These are phyloP conservation scores for Podarcis raffonei DNA, from an alignment of 2,113 vertebrate genomes.

Conservation along the genomic window DNA sequence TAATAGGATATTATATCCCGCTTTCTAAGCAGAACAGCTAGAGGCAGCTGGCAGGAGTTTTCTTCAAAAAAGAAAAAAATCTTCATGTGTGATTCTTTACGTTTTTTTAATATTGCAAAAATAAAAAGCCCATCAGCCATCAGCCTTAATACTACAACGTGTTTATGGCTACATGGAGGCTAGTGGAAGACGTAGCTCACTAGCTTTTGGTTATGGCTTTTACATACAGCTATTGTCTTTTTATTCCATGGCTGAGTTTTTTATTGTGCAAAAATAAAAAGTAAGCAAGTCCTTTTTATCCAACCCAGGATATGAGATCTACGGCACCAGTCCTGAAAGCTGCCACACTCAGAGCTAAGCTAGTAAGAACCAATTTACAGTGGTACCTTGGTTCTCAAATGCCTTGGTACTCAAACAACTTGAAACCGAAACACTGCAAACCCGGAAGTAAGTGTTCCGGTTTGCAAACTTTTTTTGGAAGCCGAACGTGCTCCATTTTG, in stretches of 20 bases:
- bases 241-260: neutral
- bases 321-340: neutral
- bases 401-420: too few relatives aligned
- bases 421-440: too few relatives aligned
- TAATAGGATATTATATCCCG: neutral
- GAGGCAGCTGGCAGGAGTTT: neutral
- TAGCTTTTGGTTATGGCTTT: neutral
- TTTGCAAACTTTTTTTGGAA: too few relatives aligned
- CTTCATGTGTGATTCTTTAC: neutral
- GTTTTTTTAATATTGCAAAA: neutral
- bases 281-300: neutral
- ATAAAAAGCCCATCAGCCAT: neutral
- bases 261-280: neutral
- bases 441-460: too few relatives aligned
- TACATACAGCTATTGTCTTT: neutral
- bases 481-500: too few relatives aligned
- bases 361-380: neutral
- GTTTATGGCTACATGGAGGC: neutral
- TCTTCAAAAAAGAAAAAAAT: neutral
- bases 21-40: neutral
- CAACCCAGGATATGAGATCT: neutral
- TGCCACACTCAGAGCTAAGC: neutral
- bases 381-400: too few relatives aligned
- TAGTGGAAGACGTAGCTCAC: too few relatives aligned
- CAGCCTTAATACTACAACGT: neutral